Evolutionary conservation across 2,888 invertebrate genomes (phyloP), one percentile per base, ranked within the genome.

Genomic region (Acleris sparsana): DNA sequence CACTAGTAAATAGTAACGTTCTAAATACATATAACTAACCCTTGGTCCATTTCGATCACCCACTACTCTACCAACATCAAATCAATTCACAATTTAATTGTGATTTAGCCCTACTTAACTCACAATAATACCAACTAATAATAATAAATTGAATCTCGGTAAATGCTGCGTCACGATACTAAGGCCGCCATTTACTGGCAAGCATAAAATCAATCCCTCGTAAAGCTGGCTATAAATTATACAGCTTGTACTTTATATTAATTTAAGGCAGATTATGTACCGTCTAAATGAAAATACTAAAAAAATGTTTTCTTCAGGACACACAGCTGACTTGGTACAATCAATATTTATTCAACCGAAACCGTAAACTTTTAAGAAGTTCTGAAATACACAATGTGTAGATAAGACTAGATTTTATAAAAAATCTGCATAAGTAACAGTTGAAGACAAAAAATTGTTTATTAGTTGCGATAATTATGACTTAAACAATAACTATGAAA

Each of bases 121-220:
- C 62, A 57, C 56, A 61, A 53, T 62, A 39, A 57, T 39, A 63
- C 3, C 20, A 25, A 44, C 43, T 63, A 51, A 63, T 63, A 63
- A 63, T 56, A 56, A 51, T 63, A 57, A 63, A 62, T 56, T 49
- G 49, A 49, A 49, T 55, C 49, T 48, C 33, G 11, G 20, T 22
- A 62, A 17, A 49, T 17, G 39, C 49, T 5, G 43, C 39, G 62
- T 62, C 62, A 62, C 62, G 62, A 62, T 55, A 25, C n/a, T 22
- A 62, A 62, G 53, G 22, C 48, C 48, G 43, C 55, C 55, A 62
- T 62, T 62, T 55, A 62, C 53, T 55, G 33, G 53, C 33, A 11
- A 33, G 33, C 53, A 53, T 53, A 53, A 20, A 61, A 44, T 53
- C 18, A 61, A 16, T 61, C 25, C 29, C 44, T 18, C 5, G 46